phyloP scores from a whole-genome alignment of 2,888 invertebrate genomes.

The Apeira syringaria region DNA sequence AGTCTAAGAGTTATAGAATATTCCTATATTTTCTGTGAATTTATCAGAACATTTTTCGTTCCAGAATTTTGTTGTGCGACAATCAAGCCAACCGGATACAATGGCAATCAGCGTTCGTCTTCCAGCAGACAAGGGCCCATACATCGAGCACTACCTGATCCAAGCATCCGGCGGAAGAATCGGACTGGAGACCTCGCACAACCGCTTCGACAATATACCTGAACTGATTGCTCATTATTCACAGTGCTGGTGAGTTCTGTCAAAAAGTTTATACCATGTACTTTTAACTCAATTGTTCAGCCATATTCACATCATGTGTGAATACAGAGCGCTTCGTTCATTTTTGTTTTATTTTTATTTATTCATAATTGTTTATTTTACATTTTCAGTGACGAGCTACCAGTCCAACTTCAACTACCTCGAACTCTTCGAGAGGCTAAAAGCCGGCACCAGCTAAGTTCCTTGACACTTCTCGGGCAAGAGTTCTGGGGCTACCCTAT shows the following conservation, averaged over 20 bases:
- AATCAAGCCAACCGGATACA: conserved; percentile 96
- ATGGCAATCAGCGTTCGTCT: conserved; percentile 97
- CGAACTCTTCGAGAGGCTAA: conserved; percentile 93
- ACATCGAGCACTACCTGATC: conserved; percentile 98
- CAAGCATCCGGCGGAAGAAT: conserved; percentile 92
- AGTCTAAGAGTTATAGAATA: too few species aligned
- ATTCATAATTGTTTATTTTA: too few species aligned
- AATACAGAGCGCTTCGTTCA: too few species aligned
- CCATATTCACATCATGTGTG: too few species aligned
- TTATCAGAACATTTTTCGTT: conserved; percentile 38
- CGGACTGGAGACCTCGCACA: conserved; percentile 96
- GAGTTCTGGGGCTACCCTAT: conserved; percentile 93
- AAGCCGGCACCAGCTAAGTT: conserved; percentile 95
- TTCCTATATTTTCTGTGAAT: too few species aligned
- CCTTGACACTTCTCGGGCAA: conserved; percentile 94
- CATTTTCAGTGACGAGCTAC: conserved; percentile 91
- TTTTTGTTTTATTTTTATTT: too few species aligned
- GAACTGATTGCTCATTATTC: conserved; percentile 97
- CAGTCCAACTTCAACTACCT: conserved; percentile 94
- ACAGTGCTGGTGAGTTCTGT: conserved; percentile 92
- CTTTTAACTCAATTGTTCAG: too few species aligned
- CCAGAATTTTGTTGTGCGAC: conserved; percentile 97
- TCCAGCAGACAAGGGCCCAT: conserved; percentile 93
- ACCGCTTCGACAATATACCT: conserved; percentile 96
- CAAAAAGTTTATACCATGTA: too few species aligned